Percentiles rank a stretch among this genome's conserved stretches.
Evolutionary conservation across 2,113 vertebrate species (phyloP).

Genomic region (Macheiramphus alcinus): DNA sequence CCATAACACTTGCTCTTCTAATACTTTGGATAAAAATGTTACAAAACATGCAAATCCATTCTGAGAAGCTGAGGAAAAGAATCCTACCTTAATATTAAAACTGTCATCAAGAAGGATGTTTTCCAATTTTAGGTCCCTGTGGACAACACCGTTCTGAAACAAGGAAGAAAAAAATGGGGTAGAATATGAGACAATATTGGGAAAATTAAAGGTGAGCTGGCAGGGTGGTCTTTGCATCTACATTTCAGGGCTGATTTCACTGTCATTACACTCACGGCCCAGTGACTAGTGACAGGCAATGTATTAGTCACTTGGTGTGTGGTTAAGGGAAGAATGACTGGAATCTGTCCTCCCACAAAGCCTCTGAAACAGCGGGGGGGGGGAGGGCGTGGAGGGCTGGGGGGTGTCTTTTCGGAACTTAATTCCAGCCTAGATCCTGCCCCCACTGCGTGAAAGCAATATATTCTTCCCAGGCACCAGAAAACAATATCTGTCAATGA

Average conservation of each 20-base stretch:
- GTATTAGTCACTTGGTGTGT: slow-evolving; percentile 77
- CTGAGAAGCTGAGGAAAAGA: not conserved
- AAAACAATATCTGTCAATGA: slow-evolving; percentile 57
- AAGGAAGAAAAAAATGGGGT: not conserved
- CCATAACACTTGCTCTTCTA: slow-evolving; percentile 30
- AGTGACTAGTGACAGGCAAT: slow-evolving; percentile 59
- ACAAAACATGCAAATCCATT: slow-evolving; percentile 4
- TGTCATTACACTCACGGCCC: slow-evolving; percentile 53
- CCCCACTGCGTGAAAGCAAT: slow-evolving; percentile 54
- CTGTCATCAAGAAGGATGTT: slow-evolving; percentile 98
- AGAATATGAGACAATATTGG: not conserved
- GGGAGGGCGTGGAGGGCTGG: not conserved
- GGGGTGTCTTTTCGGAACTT: slow-evolving; percentile 56
- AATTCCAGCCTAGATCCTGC: slow-evolving; percentile 51
- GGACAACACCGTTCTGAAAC: slow-evolving; percentile 93
- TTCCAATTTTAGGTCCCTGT: slow-evolving; percentile 98
- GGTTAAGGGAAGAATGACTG: slow-evolving; percentile 78
- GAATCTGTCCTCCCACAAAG: slow-evolving; percentile 76
- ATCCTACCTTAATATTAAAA: slow-evolving; percentile 95
- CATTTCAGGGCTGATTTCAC: slow-evolving; percentile 48
- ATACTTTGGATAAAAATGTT: not conserved
- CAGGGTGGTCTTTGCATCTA: slow-evolving; percentile 65
- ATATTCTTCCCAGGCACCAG: slow-evolving; percentile 53
- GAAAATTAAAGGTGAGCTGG: slow-evolving; percentile 47
- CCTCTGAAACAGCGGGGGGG: slow-evolving; percentile 58